Evolutionary conservation across 2,113 vertebrate species (phyloP).

Genomic region (Puma concolor): DNA sequence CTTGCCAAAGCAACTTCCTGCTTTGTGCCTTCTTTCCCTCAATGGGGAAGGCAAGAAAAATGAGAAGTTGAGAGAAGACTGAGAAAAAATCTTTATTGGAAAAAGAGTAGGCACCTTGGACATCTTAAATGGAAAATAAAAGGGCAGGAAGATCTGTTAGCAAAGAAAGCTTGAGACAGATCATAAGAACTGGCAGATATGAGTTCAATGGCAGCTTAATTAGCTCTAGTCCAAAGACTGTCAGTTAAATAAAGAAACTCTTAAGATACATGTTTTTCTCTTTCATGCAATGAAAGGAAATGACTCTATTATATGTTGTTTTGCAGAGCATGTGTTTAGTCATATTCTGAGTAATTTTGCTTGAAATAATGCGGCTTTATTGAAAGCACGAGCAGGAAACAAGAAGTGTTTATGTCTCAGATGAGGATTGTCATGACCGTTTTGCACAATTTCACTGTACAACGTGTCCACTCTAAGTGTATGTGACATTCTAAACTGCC

Average conservation of each 20-base stretch:
- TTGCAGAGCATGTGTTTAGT: constrained; percentile 41
- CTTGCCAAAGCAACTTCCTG: constrained; percentile 51
- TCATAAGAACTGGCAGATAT: background rate
- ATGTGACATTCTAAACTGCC: constrained; percentile 72
- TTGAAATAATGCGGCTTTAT: constrained; percentile 57
- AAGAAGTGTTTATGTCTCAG: constrained; percentile 66
- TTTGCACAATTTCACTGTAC: constrained; percentile 54
- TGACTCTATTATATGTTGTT: constrained; percentile 46
- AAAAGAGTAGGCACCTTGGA: background rate
- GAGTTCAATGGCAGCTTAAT: constrained; percentile 41
- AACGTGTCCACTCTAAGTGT: constrained; percentile 54
- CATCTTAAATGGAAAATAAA: background rate
- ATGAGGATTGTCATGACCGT: constrained; percentile 56
- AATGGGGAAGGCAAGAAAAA: constrained; percentile 18
- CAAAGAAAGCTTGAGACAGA: background rate
- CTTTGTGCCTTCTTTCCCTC: constrained; percentile 3
- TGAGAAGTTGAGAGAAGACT: background rate
- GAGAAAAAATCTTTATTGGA: constrained; percentile 41
- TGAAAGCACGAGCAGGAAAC: constrained; percentile 53
- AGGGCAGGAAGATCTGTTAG: background rate
- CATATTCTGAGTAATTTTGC: constrained; percentile 60
- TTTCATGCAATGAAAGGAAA: constrained; percentile 47
- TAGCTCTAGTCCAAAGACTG: background rate
- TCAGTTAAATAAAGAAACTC: constrained; percentile 14
- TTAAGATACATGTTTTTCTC: background rate